Evolutionary conservation across 2,797 vertebrate genomes (phyloP), one percentile per base, ranked within the genome.

Genomic region (Brachyalestes nurse): DNA sequence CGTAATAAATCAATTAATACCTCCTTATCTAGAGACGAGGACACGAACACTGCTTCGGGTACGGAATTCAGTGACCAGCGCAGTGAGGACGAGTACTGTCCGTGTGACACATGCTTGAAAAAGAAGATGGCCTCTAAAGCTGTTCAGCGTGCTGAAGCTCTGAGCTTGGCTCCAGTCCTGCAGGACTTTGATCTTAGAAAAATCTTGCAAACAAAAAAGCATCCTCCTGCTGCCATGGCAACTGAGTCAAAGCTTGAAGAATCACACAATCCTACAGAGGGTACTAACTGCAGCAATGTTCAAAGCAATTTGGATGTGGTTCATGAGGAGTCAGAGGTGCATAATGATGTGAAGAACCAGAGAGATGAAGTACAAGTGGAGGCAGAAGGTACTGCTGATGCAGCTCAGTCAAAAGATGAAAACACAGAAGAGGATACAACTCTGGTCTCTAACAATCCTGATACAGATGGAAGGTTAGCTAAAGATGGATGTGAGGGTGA

Each of bases 101-200:
- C 96, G 0, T 99, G 98, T 66, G 93, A 97, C 64, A 86, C 94
- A 1, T 99, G 98, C 10, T 0, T 92, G 14, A 92, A 88, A 86
- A 96, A 95, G 78, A 94, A 94, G 85, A 77, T 87, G 19, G 79
- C 60, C 9, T 89, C 85, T 0, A 84, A 21, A 10, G 74, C 84
- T 0, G 23, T 17, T 0, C 87, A 88, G 78, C 88, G 80, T 4
- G 17, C 64, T 45, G 88, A 88, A 62, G 72, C 71, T 7, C 14
- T 77, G 67, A 93, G 84, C 5, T 79, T 67, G 0, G 93, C 92
- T 13, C 96, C 96, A 1, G 82, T 95, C 51, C 83, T 89, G 82
- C 92, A 91, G 86, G 95, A 94, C 1, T 97, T 96, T 91, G 96
- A 98, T 88, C 91, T 97, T 13, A 93, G 92, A 84, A 93, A 92